Evolutionary conservation across 2,113 vertebrate species (phyloP).

Genomic region (Tricholaema leucomelas): DNA sequence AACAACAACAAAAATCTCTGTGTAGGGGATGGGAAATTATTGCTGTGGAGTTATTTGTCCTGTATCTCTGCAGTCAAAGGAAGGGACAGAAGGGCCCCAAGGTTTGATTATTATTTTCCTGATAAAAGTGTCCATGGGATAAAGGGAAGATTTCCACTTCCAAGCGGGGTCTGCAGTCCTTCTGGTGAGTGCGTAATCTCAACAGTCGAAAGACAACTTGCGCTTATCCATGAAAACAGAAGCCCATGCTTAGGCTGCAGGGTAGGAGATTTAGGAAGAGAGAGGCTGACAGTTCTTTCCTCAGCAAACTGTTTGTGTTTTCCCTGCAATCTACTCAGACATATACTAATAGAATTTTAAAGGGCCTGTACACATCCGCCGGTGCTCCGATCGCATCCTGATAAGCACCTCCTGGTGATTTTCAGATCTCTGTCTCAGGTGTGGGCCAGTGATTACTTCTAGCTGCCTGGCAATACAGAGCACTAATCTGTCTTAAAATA

Average conservation of each 20-base stretch:
- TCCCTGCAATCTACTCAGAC: slow-evolving; percentile 7
- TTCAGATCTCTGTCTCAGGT: not conserved
- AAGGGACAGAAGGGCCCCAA: not conserved
- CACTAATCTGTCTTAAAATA: slow-evolving; percentile 27
- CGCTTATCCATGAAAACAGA: slow-evolving; percentile 49
- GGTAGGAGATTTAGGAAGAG: slow-evolving; percentile 33
- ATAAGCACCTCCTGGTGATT: slow-evolving; percentile 18
- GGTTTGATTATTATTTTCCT: slow-evolving; percentile 30
- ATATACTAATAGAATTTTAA: slow-evolving; percentile 61
- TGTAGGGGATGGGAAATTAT: slow-evolving; percentile 29
- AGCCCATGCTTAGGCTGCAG: slow-evolving; percentile 25
- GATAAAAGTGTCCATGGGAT: slow-evolving; percentile 33
- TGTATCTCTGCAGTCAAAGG: not conserved
- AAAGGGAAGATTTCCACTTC: slow-evolving; percentile 45
- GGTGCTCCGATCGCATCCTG: slow-evolving; percentile 10
- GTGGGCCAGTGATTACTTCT: not conserved
- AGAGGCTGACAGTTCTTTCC: slow-evolving; percentile 32
- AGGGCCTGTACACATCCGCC: slow-evolving; percentile 22
- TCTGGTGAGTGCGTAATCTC: not conserved
- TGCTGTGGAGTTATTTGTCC: slow-evolving; percentile 8
- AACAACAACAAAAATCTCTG: slow-evolving; percentile 1
- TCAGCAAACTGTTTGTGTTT: slow-evolving; percentile 42
- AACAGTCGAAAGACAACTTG: slow-evolving; percentile 45
- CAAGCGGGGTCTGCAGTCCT: slow-evolving; percentile 17
- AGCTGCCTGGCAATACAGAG: not conserved